Percentiles rank a stretch among this genome's conserved stretches.
Conservation (phyloP, 2,797 vertebrate species). For the Gymnodraco acuticeps region DNA sequence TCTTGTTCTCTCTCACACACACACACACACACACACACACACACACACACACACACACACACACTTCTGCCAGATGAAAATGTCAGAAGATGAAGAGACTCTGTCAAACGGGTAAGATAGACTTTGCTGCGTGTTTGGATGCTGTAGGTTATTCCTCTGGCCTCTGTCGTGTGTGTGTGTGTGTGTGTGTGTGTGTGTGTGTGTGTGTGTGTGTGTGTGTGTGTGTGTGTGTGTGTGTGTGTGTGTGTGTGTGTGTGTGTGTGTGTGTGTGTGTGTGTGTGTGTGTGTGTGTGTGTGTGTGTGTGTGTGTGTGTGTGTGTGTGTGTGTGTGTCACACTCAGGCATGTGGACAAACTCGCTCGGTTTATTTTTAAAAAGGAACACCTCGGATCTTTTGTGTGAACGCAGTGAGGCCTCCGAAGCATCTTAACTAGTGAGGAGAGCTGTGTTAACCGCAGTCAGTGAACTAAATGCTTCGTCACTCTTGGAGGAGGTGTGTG, state of each 20-base stretch:
- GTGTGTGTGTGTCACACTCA: slow-evolving; percentile 6
- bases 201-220: not conserved
- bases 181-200: slow-evolving; percentile 31
- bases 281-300: slow-evolving; percentile 40
- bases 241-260: slow-evolving; percentile 22
- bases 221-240: slow-evolving; percentile 42
- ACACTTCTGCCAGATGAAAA: slow-evolving; percentile 81
- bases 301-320: slow-evolving; percentile 15
- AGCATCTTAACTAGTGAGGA: slow-evolving; percentile 16
- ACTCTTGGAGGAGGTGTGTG: slow-evolving; percentile 24
- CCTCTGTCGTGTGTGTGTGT: not conserved
- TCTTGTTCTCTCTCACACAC: slow-evolving; percentile 14
- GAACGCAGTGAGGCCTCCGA: slow-evolving; percentile 15
- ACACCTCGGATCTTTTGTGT: slow-evolving; percentile 48
- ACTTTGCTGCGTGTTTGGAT: slow-evolving; percentile 36
- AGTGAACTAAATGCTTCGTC: slow-evolving; percentile 63
- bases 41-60: slow-evolving; percentile 12
- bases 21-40: not conserved
- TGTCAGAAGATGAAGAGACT: slow-evolving; percentile 84
- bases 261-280: not conserved
- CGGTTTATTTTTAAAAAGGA: slow-evolving; percentile 13
- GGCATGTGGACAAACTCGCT: slow-evolving; percentile 73
- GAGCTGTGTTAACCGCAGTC: slow-evolving; percentile 19
- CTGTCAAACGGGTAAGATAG: slow-evolving; percentile 84
- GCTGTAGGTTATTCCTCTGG: slow-evolving; percentile 16